Evolutionary conservation across 2,113 vertebrate genomes (phyloP), one percentile per base, ranked within the genome.

Genomic region (Chascanopsetta lugubris): DNA sequence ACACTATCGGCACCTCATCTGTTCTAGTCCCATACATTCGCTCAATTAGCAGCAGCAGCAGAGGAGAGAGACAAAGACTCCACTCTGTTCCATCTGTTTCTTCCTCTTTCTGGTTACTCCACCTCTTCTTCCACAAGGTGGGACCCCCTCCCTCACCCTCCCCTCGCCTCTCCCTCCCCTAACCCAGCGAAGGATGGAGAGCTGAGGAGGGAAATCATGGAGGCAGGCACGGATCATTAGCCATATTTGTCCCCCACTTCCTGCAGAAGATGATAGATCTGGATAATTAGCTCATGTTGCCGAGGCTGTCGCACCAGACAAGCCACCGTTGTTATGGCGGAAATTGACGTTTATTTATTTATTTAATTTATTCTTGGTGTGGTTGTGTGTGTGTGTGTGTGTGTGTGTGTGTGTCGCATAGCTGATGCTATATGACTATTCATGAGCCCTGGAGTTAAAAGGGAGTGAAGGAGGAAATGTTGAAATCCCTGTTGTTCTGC

Each of bases 41-140:
- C 88, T 92, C 94, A 94, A 93, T 93, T 93, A 94, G 92, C 88
- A 58, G 86, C 85, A 94, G 92, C 88, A 58, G 85, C 85, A 88
- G 73, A 4, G 24, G 54, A 68, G 11, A 55, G 66, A 65, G 61
- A 68, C 51, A 58, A 38, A 58, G 70, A 60, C 65, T 53, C 50
- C 27, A 30, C 34, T 38, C 18, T 30, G n/a, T 61, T 55, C 55
- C 46, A 20, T 45, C 18, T 45, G 42, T 61, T 22, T 13, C 5
- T 22, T 15, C 4, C 21, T 26, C 32, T 70, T 22, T 40, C 56
- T 57, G 25, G 48, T 67, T 69, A 30, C 63, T 62, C 60, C 26
- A 55, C 56, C 43, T 57, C 69, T 80, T 55, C 61, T 51, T 68
- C 46, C 18, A 62, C 36, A 54, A 24, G 26, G 69, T 22, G 42